phyloP scores from a whole-genome alignment of 2,888 invertebrate species.

The Hydrotaea diabolus region DNA sequence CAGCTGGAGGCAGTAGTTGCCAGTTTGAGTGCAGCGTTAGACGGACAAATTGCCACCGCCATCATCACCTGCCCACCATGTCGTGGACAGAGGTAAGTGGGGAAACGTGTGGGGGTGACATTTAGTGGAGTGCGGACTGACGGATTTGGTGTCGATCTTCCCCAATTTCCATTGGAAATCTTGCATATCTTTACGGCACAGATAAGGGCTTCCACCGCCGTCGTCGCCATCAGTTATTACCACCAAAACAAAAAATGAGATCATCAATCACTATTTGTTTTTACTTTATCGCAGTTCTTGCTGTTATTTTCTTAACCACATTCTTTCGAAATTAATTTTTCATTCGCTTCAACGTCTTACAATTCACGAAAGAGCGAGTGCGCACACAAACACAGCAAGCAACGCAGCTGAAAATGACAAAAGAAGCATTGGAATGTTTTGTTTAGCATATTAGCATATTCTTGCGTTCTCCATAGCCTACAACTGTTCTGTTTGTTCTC shows the following conservation, averaged over 20 bases:
- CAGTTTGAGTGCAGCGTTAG: slow-evolving; percentile 36
- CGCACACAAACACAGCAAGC: slow-evolving; percentile 18
- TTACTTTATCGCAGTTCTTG: slow-evolving; percentile 61
- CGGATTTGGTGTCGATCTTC: neutral
- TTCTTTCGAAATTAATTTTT: slow-evolving; percentile 60
- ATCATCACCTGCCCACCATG: slow-evolving; percentile 62
- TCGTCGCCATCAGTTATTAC: slow-evolving; percentile 21
- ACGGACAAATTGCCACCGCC: slow-evolving; percentile 46
- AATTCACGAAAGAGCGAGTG: neutral
- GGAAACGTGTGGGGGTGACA: neutral
- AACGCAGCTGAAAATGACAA: slow-evolving; percentile 7
- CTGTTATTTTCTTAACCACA: slow-evolving; percentile 54
- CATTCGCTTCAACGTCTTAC: slow-evolving; percentile 53
- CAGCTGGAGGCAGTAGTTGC: slow-evolving; percentile 6
- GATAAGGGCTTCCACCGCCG: slow-evolving; percentile 53
- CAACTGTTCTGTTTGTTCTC: neutral
- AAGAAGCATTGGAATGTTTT: neutral
- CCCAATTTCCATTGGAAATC: slow-evolving; percentile 12
- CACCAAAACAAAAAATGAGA: slow-evolving; percentile 56
- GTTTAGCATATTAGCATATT: neutral
- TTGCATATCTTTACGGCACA: slow-evolving; percentile 36
- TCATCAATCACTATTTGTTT: slow-evolving; percentile 58
- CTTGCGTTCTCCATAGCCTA: neutral
- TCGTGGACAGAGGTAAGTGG: slow-evolving; percentile 71
- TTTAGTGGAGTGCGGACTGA: too few species aligned